Base-by-base conservation (phyloP, 2,888 invertebrate genomes). In the Macaria notata region DNA sequence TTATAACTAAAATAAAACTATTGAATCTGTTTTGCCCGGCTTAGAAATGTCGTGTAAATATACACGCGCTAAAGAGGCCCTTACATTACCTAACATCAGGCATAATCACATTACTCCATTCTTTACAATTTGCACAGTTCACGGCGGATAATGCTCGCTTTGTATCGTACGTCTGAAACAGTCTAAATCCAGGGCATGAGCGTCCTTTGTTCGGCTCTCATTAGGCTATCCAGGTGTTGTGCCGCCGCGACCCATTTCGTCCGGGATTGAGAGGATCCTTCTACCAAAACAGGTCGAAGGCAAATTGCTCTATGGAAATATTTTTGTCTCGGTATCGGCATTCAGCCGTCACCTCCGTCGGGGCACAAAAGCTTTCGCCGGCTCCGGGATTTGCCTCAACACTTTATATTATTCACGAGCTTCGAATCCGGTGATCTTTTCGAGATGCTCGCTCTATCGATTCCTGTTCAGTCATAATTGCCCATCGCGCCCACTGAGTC, bases 371-470 rank as follows among this genome's bases (percentile, higher is more conserved):
- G 56, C 63, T 59, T 64, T 60, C 52, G 49, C 43, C 48, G 43
- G 54, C 31, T 51, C 48, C 6, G 38, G 43, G 55, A 54, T 60
- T 56, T 58, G 45, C 45, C 30, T 63, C 50, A 61, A 49, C 46
- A 47, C 54, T 60, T 57, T 60, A 54, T 59, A 56, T 61, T 63
- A 65, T 59, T 63, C 61, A 62, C 58, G 54, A 63, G 49, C 19
- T 63, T 9, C 9, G 46, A 45, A 46, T 49, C 46, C 49, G 53
- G 54, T 57, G 56, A 56, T 56, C 41, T 56, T 50, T 48, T 31
- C 31, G 29, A 49, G 45, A 45, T 51, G 31, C 51, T 46, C 51
- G 38, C 48, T 4, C 41, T 57, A 54, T 55, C 54, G 45, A 54
- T 54, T 46, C 55, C 43, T 49, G 50, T 46, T 52, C 48, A 52